Evolutionary conservation across 2,888 invertebrate genomes (phyloP).

Genomic region (Nephrocerus scutellatus): DNA sequence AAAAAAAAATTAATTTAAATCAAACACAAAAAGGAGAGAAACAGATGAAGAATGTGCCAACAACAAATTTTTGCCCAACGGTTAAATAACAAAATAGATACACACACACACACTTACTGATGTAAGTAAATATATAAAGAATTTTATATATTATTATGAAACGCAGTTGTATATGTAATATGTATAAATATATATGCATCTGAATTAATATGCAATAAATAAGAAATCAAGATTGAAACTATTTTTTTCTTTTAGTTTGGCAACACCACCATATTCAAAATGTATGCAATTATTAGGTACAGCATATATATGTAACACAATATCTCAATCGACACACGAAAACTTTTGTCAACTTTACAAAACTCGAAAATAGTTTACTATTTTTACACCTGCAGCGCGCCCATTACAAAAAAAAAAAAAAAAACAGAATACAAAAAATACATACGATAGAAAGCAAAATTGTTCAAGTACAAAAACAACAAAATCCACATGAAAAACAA

Average conservation of each 20-base stretch:
- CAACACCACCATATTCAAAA: no score
- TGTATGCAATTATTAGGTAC: no score
- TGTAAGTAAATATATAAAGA: not conserved
- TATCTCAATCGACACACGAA: no score
- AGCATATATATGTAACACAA: no score
- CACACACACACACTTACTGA: conserved; percentile 2
- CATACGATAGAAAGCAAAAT: no score
- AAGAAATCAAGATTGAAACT: no score
- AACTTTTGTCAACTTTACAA: conserved; percentile 16
- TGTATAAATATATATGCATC: conserved; percentile 16
- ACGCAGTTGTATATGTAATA: conserved; percentile 7
- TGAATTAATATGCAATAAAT: no score
- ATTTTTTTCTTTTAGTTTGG: no score
- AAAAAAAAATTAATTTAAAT: not conserved
- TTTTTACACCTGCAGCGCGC: conserved; percentile 26
- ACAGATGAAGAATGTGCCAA: conserved; percentile 1
- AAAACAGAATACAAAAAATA: no score
- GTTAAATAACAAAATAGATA: conserved; percentile 4
- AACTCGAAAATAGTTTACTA: conserved; percentile 23
- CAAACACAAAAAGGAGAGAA: conserved; percentile 3
- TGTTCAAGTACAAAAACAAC: conserved; percentile 22
- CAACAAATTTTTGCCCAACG: not conserved
- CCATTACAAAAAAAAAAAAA: no score
- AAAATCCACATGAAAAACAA: conserved; percentile 6
- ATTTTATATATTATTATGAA: not conserved